A percentile compares a stretch with the other conserved stretches of the same genome.
These are phyloP conservation scores for Drosophila mayaguana DNA, from an alignment of 2,888 invertebrate genomes.

Conservation along the genomic window DNA sequence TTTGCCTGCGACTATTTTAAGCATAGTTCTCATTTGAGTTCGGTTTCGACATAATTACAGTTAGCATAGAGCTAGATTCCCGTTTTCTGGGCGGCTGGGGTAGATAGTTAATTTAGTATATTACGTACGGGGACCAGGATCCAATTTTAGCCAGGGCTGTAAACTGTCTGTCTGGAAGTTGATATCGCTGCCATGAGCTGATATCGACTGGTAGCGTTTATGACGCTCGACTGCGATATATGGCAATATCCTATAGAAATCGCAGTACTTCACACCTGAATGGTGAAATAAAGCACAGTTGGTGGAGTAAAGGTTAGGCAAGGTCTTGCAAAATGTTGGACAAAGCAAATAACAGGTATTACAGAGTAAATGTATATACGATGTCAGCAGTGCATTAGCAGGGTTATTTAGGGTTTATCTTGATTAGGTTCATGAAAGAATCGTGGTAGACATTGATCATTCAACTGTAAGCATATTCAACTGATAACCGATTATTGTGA, in stretches of 20 bases:
- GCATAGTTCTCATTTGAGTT: constrained; percentile 15
- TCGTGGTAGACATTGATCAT: no score
- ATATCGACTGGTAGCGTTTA: constrained; percentile 77
- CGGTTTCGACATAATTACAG: constrained; percentile 2
- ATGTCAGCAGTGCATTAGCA: background rate
- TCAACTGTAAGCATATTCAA: no score
- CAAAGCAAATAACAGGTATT: background rate
- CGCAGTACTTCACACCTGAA: constrained; percentile 60
- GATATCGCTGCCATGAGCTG: constrained; percentile 56
- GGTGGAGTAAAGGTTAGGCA: background rate
- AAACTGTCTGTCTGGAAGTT: constrained; percentile 37
- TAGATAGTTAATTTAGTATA: constrained; percentile 27
- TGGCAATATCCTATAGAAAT: constrained; percentile 54
- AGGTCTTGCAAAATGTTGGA: background rate
- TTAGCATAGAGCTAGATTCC: background rate
- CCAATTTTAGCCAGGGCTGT: constrained; percentile 17
- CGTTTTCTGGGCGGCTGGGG: background rate
- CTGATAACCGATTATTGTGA: background rate
- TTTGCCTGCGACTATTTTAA: constrained; percentile 6
- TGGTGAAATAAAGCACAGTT: constrained; percentile 10
- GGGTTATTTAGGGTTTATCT: no score
- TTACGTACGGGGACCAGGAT: constrained; percentile 1
- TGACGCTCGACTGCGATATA: constrained; percentile 44
- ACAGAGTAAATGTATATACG: background rate
- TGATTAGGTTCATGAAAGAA: no score